Evolutionary conservation across 2,888 invertebrate species (phyloP), one percentile per base, ranked within the genome.

Genomic region (Caenorhabditis parvicauda): DNA sequence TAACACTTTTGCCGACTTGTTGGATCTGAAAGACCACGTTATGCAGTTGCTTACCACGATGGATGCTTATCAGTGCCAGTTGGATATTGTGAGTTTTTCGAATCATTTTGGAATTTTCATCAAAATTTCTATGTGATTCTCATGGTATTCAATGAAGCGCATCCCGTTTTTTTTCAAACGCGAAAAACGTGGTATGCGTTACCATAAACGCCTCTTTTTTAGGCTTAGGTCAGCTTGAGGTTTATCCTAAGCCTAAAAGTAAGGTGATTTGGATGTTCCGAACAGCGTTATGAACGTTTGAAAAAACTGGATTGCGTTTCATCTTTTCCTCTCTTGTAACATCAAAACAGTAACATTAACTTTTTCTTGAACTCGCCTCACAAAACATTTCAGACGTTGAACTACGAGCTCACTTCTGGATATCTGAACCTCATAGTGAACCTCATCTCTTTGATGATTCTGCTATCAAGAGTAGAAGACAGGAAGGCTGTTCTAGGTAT

Each of bases 381-480:
- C 37, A 12, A 48, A 9, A 14, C 22, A 27, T 45, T 74, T 63
- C 83, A 83, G 91, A 83, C 91, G 0, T 85, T 93, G 29, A 98
- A 95, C 83, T 96, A 90, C 85, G 98, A 99, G 83, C 82, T 99
- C 64, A 93, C 95, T 0, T 91, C 91, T 82, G 89, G 89, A 72
- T 99, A 99, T 83, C 85, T 99, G 70, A 96, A 98, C 82, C 86
- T 99, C 55, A 91, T 96, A 4, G 88, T 89, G 2, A 93, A 90
- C 0, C 96, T 96, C 82, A 89, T 94, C 0, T 89, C 92, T 4
- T 84, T 98, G 32, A 96, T 99, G 95, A 90, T 99, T 62, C 85
- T 99, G 14, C 84, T 99, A n/a, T 95, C 96, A 0, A 86, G 93
- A 74, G 95, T 99, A 0, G 98, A 98, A 83, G 98, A 99, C 82